Evolutionary conservation across 2,888 invertebrate species (phyloP), one percentile per base, ranked within the genome.

Genomic region (Drosophila kambysellisi): DNA sequence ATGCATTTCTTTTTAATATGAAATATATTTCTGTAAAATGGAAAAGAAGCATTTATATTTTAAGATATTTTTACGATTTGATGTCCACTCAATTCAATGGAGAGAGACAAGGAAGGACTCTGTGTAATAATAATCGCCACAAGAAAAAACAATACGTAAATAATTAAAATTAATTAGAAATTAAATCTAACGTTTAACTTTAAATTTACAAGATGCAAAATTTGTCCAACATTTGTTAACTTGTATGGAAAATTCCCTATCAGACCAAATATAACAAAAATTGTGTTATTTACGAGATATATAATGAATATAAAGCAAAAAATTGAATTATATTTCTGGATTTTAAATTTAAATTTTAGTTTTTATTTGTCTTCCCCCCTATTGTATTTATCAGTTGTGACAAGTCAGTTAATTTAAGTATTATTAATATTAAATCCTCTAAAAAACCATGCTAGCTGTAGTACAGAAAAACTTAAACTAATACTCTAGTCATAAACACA

Each of bases 401-500:
- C 25, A 25, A 25, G 25, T 25, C 25, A 25, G 25, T 17, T 37
- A 17, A 37, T 37, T 37, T 37, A 7, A 17, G 15, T 17, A 17
- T 17, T 17, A 37, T 37, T 37, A 30, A n/a, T 52, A 52, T 52
- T 25, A 4, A 7, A 15, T 46, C 6, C 15, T 25, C 25, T 8
- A 25, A 48, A 8, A 48, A 48, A 20, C 20, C 11, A n/a, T 1
- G 5, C 20, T 11, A 2, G 11, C 30, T n/a, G 0, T 12, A 9
- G 17, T 5, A 20, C 15, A 0, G 25, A 9, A 41, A 51, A 57
- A 30, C 39, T 6, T 52, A 0, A 39, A 39, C 56, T 37, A 48
- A n/a, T 20, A 51, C 46, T 56, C 12, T 46, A 63, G 35, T 54
- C 54, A 56, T 53, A 51, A 56, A 39, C 62, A 54, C 50, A 50